These are phyloP conservation scores for Aspidapion aeneum DNA, from an alignment of 2,888 invertebrate genomes.

Conservation along the genomic window DNA sequence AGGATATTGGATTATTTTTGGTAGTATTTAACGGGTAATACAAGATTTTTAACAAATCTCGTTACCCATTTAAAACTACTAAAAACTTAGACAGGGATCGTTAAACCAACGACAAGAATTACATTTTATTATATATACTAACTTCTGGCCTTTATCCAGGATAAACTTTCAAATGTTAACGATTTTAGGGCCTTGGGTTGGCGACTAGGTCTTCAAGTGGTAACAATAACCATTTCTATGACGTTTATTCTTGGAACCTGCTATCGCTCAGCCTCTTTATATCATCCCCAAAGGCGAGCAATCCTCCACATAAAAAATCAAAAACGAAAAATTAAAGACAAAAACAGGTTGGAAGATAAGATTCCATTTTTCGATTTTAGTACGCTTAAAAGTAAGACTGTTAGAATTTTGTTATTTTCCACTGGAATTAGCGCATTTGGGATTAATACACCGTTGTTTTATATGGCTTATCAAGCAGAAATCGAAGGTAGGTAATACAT, in stretches of 20 bases:
- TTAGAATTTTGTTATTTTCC: constrained; percentile 76
- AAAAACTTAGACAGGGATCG: too few species aligned
- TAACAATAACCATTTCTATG: constrained; percentile 78
- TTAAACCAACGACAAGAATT: too few species aligned
- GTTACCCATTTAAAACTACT: too few species aligned
- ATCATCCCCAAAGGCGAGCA: constrained; percentile 82
- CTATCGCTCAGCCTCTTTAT: constrained; percentile 83
- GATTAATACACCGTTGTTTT: constrained; percentile 81
- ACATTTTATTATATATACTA: too few species aligned
- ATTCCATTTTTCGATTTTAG: constrained; percentile 86
- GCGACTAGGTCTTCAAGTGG: constrained; percentile 79
- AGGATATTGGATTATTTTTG: too few species aligned
- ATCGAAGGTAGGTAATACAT: constrained; percentile 52
- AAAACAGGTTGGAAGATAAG: constrained; percentile 70
- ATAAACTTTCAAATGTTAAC: too few species aligned
- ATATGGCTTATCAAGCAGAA: constrained; percentile 76
- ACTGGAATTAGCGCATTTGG: constrained; percentile 79
- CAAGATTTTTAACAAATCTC: too few species aligned
- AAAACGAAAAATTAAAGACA: constrained; percentile 78
- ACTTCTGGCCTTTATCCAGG: too few species aligned
- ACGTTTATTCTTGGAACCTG: constrained; percentile 84
- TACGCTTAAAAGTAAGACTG: constrained; percentile 79
- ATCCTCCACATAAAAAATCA: constrained; percentile 88
- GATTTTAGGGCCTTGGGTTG: constrained; percentile 68
- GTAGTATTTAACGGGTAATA: too few species aligned